These are phyloP conservation scores for Heterodera filipjevi DNA, from an alignment of 2,888 invertebrate genomes.

Conservation along the genomic window DNA sequence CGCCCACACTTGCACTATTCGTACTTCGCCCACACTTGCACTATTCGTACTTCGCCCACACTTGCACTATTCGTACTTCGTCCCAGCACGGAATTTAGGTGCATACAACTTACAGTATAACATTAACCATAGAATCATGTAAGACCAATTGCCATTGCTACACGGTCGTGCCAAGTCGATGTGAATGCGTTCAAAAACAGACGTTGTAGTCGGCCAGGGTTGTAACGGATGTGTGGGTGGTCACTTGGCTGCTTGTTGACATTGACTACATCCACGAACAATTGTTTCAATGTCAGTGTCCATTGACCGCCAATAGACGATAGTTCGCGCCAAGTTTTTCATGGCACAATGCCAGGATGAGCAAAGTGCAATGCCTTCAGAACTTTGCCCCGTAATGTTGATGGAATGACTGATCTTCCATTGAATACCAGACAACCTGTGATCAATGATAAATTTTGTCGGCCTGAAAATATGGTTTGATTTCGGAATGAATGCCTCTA, in stretches of 20 bases:
- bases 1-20: too few relatives aligned
- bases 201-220: neutral
- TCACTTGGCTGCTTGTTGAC: constrained; percentile 37
- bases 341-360: constrained; percentile 55
- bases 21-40: too few relatives aligned
- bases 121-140: too few relatives aligned
- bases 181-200: constrained; percentile 22
- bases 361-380: constrained; percentile 52
- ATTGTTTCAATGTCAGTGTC: constrained; percentile 39
- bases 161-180: constrained; percentile 40
- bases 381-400: constrained; percentile 37
- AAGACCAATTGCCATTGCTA: constrained; percentile 35
- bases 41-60: too few relatives aligned
- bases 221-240: constrained; percentile 25
- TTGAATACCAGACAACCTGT: constrained; percentile 43
- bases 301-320: constrained; percentile 57
- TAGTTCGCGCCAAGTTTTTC: constrained; percentile 51
- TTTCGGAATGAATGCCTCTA: neutral
- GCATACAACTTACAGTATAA: too few relatives aligned
- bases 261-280: constrained; percentile 43
- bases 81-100: too few relatives aligned
- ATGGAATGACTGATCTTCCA: constrained; percentile 53
- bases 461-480: neutral
- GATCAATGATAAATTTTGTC: neutral
- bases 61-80: too few relatives aligned